Conservation (phyloP, 2,888 invertebrate genomes). For the Harpagoxenus sublaevis region DNA sequence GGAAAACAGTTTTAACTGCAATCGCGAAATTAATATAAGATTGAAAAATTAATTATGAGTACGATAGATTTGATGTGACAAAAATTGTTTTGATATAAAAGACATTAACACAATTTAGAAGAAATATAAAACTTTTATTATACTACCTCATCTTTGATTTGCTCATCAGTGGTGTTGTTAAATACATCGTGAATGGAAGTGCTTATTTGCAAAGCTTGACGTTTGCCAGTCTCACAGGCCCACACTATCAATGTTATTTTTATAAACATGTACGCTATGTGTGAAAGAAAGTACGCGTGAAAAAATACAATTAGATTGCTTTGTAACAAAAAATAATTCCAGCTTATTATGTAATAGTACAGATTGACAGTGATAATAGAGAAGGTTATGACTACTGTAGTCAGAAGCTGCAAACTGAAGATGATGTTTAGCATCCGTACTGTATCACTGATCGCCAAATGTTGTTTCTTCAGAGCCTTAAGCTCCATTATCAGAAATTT, state of each 20-base stretch:
- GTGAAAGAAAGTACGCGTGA: not conserved
- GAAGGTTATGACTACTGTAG: not conserved
- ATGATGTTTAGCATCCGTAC: not conserved
- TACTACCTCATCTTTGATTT: not conserved
- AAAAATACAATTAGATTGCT: not conserved
- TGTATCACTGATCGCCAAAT: not conserved
- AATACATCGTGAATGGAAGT: not conserved
- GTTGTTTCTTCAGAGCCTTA: not conserved
- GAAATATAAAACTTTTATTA: not conserved
- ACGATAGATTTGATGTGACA: not conserved
- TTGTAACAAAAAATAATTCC: too few relatives aligned
- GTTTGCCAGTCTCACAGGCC: not conserved
- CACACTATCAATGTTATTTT: not conserved
- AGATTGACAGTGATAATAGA: not conserved
- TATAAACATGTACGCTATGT: not conserved
- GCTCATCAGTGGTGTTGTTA: not conserved
- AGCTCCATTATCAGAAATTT: not conserved
- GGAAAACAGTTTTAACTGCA: constrained; percentile 8
- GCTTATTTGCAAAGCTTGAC: not conserved
- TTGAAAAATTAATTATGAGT: not conserved
- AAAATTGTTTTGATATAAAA: not conserved
- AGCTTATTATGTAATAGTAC: not conserved
- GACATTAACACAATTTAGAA: not conserved
- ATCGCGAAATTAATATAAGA: not conserved
- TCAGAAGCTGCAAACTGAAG: not conserved